These are phyloP conservation scores for Polypedilum pembai DNA, from an alignment of 1,140 invertebrate species.

Conservation along the genomic window DNA sequence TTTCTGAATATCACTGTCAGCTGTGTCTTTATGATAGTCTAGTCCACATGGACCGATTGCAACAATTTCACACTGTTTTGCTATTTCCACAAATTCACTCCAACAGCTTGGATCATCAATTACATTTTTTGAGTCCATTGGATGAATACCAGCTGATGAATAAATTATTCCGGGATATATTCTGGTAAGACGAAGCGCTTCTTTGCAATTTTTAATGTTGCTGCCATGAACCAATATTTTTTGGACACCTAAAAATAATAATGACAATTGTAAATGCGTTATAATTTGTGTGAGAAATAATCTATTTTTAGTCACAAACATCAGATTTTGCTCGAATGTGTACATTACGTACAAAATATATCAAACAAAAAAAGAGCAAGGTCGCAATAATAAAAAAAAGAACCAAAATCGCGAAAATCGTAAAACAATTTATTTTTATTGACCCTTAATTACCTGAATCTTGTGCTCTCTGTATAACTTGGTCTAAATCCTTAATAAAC, in stretches of 20 bases:
- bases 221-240: constrained; percentile 92
- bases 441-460: constrained; percentile 64
- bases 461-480: constrained; percentile 84
- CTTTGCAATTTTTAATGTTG: constrained; percentile 80
- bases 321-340: constrained; percentile 33
- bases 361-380: not conserved
- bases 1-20: constrained; percentile 76
- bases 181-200: constrained; percentile 77
- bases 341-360: constrained; percentile 24
- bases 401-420: not conserved
- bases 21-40: constrained; percentile 92
- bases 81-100: constrained; percentile 62
- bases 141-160: constrained; percentile 91
- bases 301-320: constrained; percentile 35
- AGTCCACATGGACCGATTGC: constrained; percentile 90
- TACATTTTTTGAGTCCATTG: constrained; percentile 92
- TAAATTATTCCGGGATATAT: constrained; percentile 85
- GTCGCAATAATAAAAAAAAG: constrained; percentile 21
- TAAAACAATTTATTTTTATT: constrained; percentile 24
- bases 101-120: constrained; percentile 64
- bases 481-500: constrained; percentile 84
- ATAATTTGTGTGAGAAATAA: constrained; percentile 30
- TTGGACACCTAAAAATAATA: constrained; percentile 63
- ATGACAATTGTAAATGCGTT: constrained; percentile 29
- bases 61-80: constrained; percentile 79